Evolutionary conservation across 2,797 vertebrate species (phyloP), one percentile per base, ranked within the genome.

Genomic region (Myioborus miniatus): DNA sequence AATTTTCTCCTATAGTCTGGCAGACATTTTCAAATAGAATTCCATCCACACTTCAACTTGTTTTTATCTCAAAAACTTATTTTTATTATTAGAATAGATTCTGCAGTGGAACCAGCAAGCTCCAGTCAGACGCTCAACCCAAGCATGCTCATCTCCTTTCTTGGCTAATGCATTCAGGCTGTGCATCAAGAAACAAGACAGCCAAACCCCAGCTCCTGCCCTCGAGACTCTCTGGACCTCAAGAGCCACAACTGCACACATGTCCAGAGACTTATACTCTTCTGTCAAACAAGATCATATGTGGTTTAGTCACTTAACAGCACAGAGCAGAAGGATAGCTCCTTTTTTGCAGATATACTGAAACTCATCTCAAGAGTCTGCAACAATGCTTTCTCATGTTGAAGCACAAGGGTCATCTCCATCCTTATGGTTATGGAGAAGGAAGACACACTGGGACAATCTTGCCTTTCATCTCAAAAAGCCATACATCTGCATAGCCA

Each of bases 161-260:
- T 41, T 19, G 43, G 23, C 22, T 17, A 41, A 11, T 30, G 50
- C 9, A n/a, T 12, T 29, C 1, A 6, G 9, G 4, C 34, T 7
- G 8, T 9, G 2, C 26, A 64, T 10, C 29, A 79, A 52, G 41
- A 75, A 84, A 79, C 21, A 49, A n/a, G 63, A 46, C 9, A 67
- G 65, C 13, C 29, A 67, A 70, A 84, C 1, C 4, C 8, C 26
- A 64, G 7, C 30, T 67, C 47, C 17, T 41, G 26, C 11, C 14
- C 0, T 7, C 0, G 0, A 53, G 39, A 29, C 4, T n/a, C 69
- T 78, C 39, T 17, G 49, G 47, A 49, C 10, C 9, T 50, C 41
- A 62, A 71, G 39, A 0, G 0, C 13, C 24, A 44, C 39, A 63
- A 63, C 29, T 1, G 4, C 1, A 2, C 11, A 2, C 12, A 46